Percentiles rank a stretch among this genome's conserved stretches.
Evolutionary conservation across 1,140 invertebrate genomes (phyloP).

Genomic region (Ostrea edulis): DNA sequence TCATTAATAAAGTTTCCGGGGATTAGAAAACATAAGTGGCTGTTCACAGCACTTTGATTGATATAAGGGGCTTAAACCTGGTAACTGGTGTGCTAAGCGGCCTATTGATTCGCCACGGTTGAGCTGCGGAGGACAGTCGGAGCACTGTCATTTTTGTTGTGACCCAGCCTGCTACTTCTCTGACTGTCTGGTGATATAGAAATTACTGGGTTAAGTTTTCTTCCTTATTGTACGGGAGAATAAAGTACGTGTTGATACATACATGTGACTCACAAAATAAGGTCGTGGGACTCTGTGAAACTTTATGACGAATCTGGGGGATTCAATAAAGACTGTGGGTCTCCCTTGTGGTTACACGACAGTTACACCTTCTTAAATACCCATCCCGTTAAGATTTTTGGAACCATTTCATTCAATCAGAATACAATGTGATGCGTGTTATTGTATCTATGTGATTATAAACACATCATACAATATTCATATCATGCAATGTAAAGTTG

Average conservation of each 20-base stretch:
- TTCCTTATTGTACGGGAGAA: background rate
- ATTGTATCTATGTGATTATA: background rate
- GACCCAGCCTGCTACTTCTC: slow-evolving; percentile 17
- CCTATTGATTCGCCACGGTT: slow-evolving; percentile 1
- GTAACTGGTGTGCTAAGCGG: slow-evolving; percentile 31
- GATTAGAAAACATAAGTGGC: background rate
- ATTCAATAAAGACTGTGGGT: background rate
- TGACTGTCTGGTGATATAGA: background rate
- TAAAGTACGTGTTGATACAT: background rate
- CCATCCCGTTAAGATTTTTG: background rate
- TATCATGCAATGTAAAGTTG: background rate
- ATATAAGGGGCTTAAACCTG: slow-evolving; percentile 21
- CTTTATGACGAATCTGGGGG: slow-evolving; percentile 9
- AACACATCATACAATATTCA: slow-evolving; percentile 29
- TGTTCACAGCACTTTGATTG: slow-evolving; percentile 36
- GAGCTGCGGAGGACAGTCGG: background rate
- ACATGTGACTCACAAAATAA: slow-evolving; percentile 26
- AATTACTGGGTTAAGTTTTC: slow-evolving; percentile 24
- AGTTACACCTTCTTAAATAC: background rate
- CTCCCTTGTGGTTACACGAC: background rate
- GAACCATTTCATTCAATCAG: background rate
- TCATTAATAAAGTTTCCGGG: slow-evolving; percentile 29
- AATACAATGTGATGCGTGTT: background rate
- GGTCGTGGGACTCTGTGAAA: background rate
- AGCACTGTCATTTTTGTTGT: background rate